Evolutionary conservation across 30 jellyfish, hydroid and myxozoan genomes (phyloP).

Genomic region (Aurelia sp.): DNA sequence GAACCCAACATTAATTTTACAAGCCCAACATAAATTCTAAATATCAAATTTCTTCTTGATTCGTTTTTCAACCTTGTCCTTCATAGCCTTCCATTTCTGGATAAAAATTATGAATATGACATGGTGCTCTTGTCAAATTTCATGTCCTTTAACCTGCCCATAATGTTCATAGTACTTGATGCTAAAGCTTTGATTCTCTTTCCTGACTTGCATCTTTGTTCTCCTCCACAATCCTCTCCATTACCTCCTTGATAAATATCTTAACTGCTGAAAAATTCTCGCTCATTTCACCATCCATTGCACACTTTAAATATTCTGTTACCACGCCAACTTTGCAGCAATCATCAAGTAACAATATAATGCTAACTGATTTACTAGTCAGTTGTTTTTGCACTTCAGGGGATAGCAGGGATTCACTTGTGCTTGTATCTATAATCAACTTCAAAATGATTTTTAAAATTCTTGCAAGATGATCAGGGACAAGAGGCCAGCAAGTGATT

Average conservation of each 20-base stretch:
- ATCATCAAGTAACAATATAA: conserved; percentile 9
- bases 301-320: conserved; percentile 13
- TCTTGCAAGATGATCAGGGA: conserved; percentile 30
- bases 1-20: too few species aligned
- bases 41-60: too few species aligned
- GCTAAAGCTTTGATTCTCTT: too few species aligned
- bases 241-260: conserved; percentile 24
- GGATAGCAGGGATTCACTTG: conserved; percentile 7
- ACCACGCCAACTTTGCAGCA: conserved; percentile 64
- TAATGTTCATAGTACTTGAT: too few species aligned
- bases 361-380: conserved; percentile 5
- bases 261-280: conserved; percentile 15
- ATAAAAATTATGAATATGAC: too few species aligned
- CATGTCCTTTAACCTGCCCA: too few species aligned
- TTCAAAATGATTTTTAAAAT: conserved; percentile 47
- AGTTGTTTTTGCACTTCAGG: neutral
- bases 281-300: conserved; percentile 19
- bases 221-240: neutral
- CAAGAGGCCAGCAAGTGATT: conserved; percentile 61
- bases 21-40: too few species aligned
- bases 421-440: conserved; percentile 39
- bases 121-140: too few species aligned
- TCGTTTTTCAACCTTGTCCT: too few species aligned
- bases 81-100: too few species aligned
- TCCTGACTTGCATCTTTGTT: too few species aligned